A percentile compares a stretch with the other conserved stretches of the same genome.
These are phyloP conservation scores for Gastrophysa polygoni DNA, from an alignment of 2,888 invertebrate species.

Conservation along the genomic window DNA sequence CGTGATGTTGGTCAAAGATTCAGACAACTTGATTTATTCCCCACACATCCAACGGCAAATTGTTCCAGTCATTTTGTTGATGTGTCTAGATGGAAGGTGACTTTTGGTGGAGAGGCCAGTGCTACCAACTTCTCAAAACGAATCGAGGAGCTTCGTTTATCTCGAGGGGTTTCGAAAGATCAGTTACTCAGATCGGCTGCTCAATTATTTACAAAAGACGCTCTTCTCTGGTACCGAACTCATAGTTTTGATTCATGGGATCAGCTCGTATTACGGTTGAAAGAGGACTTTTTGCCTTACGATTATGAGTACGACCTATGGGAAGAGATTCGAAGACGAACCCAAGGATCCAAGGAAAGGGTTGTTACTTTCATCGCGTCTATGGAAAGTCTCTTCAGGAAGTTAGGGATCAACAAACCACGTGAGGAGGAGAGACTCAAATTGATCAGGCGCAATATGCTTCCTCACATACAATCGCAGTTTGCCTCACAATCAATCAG, in stretches of 20 bases:
- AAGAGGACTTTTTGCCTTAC: constrained; percentile 1
- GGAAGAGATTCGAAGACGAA: constrained; percentile 16
- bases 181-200: constrained; percentile 6
- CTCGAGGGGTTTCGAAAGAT: constrained; percentile 5
- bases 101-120: background rate
- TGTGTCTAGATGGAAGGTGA: background rate
- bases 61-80: background rate
- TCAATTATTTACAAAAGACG: constrained; percentile 1
- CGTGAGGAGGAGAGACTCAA: background rate
- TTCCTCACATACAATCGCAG: constrained; percentile 8
- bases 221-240: constrained; percentile 9
- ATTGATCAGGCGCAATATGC: constrained; percentile 17
- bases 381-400: constrained; percentile 20
- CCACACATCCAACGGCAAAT: no score
- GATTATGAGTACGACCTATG: constrained; percentile 18
- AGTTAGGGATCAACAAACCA: background rate
- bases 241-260: background rate
- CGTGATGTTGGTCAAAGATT: no score
- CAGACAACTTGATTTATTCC: no score
- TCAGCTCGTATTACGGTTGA: background rate
- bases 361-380: constrained; percentile 9
- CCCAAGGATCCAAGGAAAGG: constrained; percentile 14
- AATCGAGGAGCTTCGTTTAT: constrained; percentile 8
- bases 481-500: background rate
- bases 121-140: background rate